These are phyloP conservation scores for Aphelenchoides fujianensis DNA, from an alignment of 1,140 invertebrate species.

Conservation along the genomic window DNA sequence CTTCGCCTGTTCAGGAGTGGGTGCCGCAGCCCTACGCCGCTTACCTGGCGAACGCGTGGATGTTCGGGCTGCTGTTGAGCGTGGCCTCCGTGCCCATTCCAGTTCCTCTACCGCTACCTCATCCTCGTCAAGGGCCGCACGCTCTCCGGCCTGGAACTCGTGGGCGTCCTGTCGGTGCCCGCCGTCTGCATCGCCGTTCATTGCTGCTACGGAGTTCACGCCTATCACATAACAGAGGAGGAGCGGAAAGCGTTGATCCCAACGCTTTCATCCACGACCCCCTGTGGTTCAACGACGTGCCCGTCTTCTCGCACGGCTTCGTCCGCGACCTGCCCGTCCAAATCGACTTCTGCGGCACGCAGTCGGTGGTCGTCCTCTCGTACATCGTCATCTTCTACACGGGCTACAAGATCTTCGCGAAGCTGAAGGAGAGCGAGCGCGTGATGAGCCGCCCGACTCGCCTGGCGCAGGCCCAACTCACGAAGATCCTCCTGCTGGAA, in stretches of 20 bases:
- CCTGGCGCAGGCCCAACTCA: neutral
- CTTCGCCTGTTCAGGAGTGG: neutral
- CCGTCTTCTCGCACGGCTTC: neutral
- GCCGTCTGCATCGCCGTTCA: neutral
- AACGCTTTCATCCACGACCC: neutral
- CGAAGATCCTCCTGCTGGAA: conserved; percentile 10
- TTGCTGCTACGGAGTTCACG: neutral
- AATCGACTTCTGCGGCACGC: conserved; percentile 2
- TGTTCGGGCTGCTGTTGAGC: conserved; percentile 1
- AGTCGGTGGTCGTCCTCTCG: neutral
- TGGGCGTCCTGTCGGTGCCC: neutral
- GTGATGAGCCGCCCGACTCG: neutral
- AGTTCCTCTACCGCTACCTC: neutral
- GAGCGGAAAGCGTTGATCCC: neutral
- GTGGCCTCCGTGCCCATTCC: neutral
- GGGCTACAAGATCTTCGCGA: neutral
- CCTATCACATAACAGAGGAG: neutral
- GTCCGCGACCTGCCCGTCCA: neutral
- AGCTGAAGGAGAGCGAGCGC: neutral
- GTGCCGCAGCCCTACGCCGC: neutral
- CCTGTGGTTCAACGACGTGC: neutral
- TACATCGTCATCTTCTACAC: conserved; percentile 7
- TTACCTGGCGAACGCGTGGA: neutral
- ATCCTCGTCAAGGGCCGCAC: neutral
- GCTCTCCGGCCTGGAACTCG: neutral